phyloP scores from a whole-genome alignment of 2,888 invertebrate species.

The Pollenia amentaria region DNA sequence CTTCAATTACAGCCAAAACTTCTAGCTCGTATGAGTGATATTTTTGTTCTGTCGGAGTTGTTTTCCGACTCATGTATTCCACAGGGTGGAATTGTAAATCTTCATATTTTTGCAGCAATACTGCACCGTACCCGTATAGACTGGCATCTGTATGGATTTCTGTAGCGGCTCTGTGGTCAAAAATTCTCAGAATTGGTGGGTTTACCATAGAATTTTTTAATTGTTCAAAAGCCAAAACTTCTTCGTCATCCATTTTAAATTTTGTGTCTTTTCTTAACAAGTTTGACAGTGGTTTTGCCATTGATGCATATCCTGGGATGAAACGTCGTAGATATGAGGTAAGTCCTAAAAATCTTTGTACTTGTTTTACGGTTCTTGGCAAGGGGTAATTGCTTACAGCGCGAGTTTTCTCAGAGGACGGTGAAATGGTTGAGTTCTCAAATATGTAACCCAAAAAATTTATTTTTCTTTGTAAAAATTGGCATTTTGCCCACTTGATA shows the following conservation, averaged over 20 bases:
- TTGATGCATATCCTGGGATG: background rate
- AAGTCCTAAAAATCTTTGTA: background rate
- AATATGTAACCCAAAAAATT: background rate
- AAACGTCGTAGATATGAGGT: background rate
- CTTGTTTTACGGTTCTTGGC: background rate
- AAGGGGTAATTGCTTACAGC: background rate
- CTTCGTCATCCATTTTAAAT: background rate
- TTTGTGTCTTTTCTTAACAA: background rate
- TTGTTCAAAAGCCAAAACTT: background rate
- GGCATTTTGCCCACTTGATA: background rate
- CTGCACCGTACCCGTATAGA: background rate
- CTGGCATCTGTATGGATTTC: background rate
- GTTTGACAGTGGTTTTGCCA: background rate
- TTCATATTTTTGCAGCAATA: background rate
- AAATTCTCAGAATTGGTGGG: background rate
- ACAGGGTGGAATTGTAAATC: too few relatives aligned
- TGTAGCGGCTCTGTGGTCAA: background rate
- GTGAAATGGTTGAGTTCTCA: background rate
- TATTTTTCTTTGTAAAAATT: background rate
- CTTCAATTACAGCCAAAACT: conserved; percentile 1
- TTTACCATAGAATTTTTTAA: background rate
- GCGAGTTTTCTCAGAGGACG: background rate
- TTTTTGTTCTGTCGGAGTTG: too few relatives aligned
- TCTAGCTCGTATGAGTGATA: too few relatives aligned
- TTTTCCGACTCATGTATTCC: too few relatives aligned